These are phyloP conservation scores for Morpho deidamia DNA, from an alignment of 2,888 invertebrate species.

Conservation along the genomic window DNA sequence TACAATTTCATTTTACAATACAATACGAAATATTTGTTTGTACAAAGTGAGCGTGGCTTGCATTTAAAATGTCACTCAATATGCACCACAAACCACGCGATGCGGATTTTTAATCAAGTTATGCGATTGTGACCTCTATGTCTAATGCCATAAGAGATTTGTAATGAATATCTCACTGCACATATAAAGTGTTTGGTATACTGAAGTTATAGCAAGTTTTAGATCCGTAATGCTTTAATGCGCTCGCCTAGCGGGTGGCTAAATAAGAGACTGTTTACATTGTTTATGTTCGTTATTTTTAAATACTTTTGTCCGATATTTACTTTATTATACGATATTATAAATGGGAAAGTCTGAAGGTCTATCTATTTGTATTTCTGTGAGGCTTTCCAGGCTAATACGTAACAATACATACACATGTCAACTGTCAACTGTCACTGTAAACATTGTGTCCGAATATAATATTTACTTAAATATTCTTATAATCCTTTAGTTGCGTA, in stretches of 20 bases:
- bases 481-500: no score
- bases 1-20: neutral
- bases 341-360: neutral
- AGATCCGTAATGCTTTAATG: slow-evolving; percentile 62
- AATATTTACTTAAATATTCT: no score
- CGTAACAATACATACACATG: no score
- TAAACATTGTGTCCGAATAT: no score
- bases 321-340: no score
- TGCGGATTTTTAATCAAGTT: neutral
- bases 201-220: slow-evolving; percentile 44
- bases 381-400: no score
- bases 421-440: no score
- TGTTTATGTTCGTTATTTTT: slow-evolving; percentile 5
- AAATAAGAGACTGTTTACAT: slow-evolving; percentile 40
- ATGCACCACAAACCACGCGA: neutral
- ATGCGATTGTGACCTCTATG: neutral
- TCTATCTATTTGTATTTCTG: no score
- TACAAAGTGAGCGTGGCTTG: slow-evolving; percentile 11
- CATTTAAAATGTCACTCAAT: slow-evolving; percentile 11
- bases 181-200: slow-evolving; percentile 32
- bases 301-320: no score
- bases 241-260: slow-evolving; percentile 49
- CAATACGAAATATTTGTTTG: neutral
- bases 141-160: neutral
- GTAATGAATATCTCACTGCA: neutral